Conservation (phyloP, 2,797 vertebrate genomes). For the Bradypodion pumilum region DNA sequence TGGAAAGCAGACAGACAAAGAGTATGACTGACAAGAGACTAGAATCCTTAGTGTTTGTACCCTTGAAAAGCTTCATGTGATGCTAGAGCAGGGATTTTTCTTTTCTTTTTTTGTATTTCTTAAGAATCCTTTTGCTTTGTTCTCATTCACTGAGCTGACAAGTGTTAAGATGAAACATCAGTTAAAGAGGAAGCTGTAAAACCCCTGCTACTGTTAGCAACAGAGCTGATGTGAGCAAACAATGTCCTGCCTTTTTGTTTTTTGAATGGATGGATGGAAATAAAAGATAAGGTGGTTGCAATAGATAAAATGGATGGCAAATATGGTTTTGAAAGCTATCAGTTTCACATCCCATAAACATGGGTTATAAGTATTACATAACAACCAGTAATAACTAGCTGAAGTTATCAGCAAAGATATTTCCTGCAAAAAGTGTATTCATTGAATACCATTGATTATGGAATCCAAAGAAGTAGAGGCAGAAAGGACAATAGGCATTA, state of each 20-base stretch:
- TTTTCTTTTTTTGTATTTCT: background rate
- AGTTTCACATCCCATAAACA: conserved; percentile 39
- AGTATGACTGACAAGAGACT: background rate
- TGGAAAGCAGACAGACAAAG: background rate
- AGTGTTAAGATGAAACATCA: conserved; percentile 43
- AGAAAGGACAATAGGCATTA: conserved; percentile 41
- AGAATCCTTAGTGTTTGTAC: background rate
- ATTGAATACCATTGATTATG: conserved; percentile 36
- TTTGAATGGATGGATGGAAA: conserved; percentile 15
- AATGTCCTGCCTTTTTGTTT: conserved; percentile 18
- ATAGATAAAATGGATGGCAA: conserved; percentile 47
- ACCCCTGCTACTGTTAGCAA: conserved; percentile 59
- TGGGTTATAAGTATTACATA: background rate
- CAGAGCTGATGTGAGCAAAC: conserved; percentile 39
- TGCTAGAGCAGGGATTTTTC: background rate
- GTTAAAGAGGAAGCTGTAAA: conserved; percentile 49
- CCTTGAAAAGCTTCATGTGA: conserved; percentile 28
- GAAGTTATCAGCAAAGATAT: conserved; percentile 25
- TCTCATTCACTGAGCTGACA: conserved; percentile 36
- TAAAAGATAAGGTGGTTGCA: conserved; percentile 50
- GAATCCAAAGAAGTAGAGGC: conserved; percentile 50
- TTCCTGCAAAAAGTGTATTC: conserved; percentile 7
- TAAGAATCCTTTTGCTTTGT: conserved; percentile 21
- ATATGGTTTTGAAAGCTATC: conserved; percentile 40
- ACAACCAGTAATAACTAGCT: conserved; percentile 1